Percentiles rank a stretch among this genome's conserved stretches.
These are phyloP conservation scores for Leucophenga varia DNA, from an alignment of 1,140 invertebrate species.

Conservation along the genomic window DNA sequence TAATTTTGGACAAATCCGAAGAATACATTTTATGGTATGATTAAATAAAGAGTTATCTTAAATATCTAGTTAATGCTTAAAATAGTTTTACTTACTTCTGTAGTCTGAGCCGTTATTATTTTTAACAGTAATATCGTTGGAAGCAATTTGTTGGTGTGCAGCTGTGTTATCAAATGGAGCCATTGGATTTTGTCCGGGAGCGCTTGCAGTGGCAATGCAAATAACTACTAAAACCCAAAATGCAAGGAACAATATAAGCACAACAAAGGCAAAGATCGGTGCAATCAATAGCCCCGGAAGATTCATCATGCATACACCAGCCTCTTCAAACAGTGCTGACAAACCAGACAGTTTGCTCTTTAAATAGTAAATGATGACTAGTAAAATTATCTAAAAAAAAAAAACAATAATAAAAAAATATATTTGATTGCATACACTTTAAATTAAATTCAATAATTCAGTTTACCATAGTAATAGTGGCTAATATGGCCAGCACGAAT, in stretches of 20 bases:
- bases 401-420: not conserved
- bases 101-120: slow-evolving; percentile 18
- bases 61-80: not conserved
- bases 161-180: slow-evolving; percentile 42
- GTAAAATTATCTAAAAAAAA: slow-evolving; percentile 70
- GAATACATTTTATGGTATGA: too few relatives aligned
- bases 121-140: slow-evolving; percentile 1
- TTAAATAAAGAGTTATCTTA: too few relatives aligned
- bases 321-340: slow-evolving; percentile 82
- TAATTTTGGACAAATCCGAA: too few relatives aligned
- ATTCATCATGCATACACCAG: slow-evolving; percentile 78
- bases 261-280: slow-evolving; percentile 81
- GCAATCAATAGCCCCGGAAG: slow-evolving; percentile 86
- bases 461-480: slow-evolving; percentile 73
- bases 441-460: too few relatives aligned
- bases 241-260: slow-evolving; percentile 75
- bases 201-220: slow-evolving; percentile 63
- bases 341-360: slow-evolving; percentile 78
- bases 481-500: slow-evolving; percentile 80
- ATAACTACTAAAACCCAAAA: slow-evolving; percentile 85
- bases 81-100: slow-evolving; percentile 31
- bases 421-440: not conserved
- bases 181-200: slow-evolving; percentile 56
- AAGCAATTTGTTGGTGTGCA: slow-evolving; percentile 10
- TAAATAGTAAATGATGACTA: slow-evolving; percentile 78